Conservation (phyloP, 2,888 invertebrate genomes). For the Tanaodytes sp. region DNA sequence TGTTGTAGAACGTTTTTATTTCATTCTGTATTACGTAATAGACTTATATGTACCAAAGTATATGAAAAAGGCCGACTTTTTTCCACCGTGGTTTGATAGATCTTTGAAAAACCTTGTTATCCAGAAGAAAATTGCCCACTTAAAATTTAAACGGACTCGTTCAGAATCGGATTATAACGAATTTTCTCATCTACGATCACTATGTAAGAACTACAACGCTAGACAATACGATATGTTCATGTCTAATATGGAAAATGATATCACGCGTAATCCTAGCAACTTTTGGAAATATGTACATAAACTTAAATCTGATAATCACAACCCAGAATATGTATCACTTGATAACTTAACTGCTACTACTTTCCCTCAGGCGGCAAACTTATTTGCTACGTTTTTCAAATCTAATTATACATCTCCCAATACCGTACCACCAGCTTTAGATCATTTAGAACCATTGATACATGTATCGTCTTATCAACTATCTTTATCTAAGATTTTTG, state of each 20-base stretch:
- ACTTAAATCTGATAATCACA: no score
- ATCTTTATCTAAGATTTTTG: background rate
- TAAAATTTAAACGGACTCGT: background rate
- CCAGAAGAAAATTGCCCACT: background rate
- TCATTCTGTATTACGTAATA: background rate
- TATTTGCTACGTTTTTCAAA: background rate
- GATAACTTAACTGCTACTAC: no score
- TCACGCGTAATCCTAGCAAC: background rate
- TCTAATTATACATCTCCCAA: no score
- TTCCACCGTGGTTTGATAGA: background rate
- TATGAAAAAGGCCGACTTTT: background rate
- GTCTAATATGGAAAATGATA: background rate
- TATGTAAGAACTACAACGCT: no score
- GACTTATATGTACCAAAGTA: background rate
- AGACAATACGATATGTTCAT: no score
- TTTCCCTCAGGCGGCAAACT: no score
- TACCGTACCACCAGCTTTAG: background rate
- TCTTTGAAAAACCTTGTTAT: background rate
- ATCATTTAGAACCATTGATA: background rate
- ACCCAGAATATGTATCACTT: no score
- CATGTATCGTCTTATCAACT: no score
- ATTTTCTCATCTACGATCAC: no score
- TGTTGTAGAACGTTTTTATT: background rate
- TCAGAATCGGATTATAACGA: background rate
- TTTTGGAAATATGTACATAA: no score